Evolutionary conservation across 2,888 invertebrate genomes (phyloP), one percentile per base, ranked within the genome.

Genomic region (Agrochola lota): DNA sequence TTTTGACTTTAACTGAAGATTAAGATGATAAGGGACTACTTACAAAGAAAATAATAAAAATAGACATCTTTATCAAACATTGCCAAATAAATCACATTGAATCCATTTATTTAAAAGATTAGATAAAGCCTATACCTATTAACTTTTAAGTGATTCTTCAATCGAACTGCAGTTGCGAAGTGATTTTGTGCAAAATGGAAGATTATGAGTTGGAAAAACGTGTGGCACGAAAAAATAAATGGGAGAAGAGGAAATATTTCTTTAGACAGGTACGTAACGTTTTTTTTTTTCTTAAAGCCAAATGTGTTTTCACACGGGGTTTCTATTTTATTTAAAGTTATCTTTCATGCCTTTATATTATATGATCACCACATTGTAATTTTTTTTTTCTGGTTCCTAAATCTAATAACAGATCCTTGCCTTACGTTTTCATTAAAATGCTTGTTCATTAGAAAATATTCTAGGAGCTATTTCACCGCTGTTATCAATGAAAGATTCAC

Each of bases 171-270:
- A 79, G 46, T 80, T 67, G 79, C 20, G 73, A 71, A 60, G 80
- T 83, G 57, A 70, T 80, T 69, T 79, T 71, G 63, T 80, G 73
- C 71, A 73, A 76, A 63, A 77, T 86, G 71, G 78, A 70, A 23
- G 81, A 76, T 60, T 55, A 46, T 62, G 62, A 81, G 46, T 15
- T 70, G 15, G 81, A 80, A 55, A 35, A 81, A 66, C 66, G 69
- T 0, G n/a, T 66, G 5, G 66, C 40, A 23, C 11, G 26, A 20
- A 66, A 30, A 76, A 81, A 43, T 67, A 76, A 76, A 60, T 71
- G 81, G 80, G 76, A 80, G 26, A 66, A 81, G 23, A 67, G 81
- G 23, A 81, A 23, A 67, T 76, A 52, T 67, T 80, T 80, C 49
- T 67, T 80, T 0, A 76, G 80, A 81, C 80, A 80, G 80, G 80